Conservation (phyloP, 2,797 vertebrate species). For the Vespertilio murinus region DNA sequence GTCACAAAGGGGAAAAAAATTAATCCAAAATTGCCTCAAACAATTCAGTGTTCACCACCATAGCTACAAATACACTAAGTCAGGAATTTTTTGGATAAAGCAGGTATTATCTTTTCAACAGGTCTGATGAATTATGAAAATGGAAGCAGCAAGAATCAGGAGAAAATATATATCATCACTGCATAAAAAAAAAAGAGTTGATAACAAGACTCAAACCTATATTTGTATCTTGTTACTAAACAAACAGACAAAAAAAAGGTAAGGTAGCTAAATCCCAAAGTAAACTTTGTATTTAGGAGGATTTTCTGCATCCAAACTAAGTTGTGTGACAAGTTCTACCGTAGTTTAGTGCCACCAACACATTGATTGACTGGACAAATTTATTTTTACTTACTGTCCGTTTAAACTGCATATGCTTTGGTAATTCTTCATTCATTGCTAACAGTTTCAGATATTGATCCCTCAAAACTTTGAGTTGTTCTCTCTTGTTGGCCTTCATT, state of each 20-base stretch:
- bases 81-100: neutral
- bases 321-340: neutral
- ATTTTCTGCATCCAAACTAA: neutral
- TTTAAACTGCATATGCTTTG: constrained; percentile 88
- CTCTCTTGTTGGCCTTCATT: constrained; percentile 84
- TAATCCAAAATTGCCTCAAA: constrained; percentile 29
- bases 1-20: neutral
- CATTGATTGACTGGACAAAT: neutral
- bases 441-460: constrained; percentile 85
- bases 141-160: neutral
- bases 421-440: constrained; percentile 86
- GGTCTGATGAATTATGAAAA: constrained; percentile 24
- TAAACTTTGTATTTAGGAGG: neutral
- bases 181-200: neutral
- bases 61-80: neutral
- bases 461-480: constrained; percentile 85
- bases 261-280: neutral
- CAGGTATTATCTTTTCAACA: neutral
- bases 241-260: neutral
- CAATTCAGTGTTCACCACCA: neutral
- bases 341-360: neutral
- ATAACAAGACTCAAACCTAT: neutral
- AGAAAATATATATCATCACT: neutral
- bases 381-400: constrained; percentile 82
- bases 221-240: neutral